These are phyloP conservation scores for Porites divaricata DNA, from an alignment of 92 coral and sea anemone species.

Conservation along the genomic window DNA sequence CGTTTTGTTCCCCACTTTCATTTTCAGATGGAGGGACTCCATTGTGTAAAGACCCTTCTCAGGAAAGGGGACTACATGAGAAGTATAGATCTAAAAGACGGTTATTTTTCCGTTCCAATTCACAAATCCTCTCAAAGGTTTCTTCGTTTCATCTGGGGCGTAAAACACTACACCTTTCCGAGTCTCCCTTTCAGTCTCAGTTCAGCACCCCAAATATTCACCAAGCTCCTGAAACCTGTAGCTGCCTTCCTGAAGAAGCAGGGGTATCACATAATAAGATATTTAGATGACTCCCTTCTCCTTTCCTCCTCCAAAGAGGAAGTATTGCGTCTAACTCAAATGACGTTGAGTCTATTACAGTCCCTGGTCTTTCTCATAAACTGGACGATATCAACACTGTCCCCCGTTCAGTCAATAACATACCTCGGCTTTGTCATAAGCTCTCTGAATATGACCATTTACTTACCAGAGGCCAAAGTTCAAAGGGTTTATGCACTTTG, in stretches of 20 bases:
- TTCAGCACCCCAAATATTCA: constrained; percentile 41
- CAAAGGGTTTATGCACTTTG: no score
- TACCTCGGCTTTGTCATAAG: no score
- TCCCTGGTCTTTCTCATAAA: constrained; percentile 55
- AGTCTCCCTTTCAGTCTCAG: constrained; percentile 55
- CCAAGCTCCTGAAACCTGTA: constrained; percentile 47
- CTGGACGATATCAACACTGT: constrained; percentile 30
- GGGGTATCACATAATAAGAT: constrained; percentile 43
- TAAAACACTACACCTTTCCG: constrained; percentile 28
- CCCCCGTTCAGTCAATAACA: no score
- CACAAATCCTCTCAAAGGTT: constrained; percentile 54
- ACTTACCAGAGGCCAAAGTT: no score
- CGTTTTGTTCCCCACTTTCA: constrained; percentile 45
- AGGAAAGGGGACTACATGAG: constrained; percentile 59
- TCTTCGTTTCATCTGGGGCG: constrained; percentile 53
- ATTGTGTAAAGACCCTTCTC: constrained; percentile 50
- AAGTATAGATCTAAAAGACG: constrained; percentile 57
- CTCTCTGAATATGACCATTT: no score
- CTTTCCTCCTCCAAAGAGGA: constrained; percentile 39
- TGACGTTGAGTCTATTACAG: constrained; percentile 35
- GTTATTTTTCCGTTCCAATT: constrained; percentile 51
- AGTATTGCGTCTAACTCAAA: constrained; percentile 23
- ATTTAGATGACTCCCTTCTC: constrained; percentile 62
- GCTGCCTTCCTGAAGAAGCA: constrained; percentile 52
- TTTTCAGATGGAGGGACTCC: constrained; percentile 59